Evolutionary conservation across 2,888 invertebrate species (phyloP).

Genomic region (Mythimna albipuncta): DNA sequence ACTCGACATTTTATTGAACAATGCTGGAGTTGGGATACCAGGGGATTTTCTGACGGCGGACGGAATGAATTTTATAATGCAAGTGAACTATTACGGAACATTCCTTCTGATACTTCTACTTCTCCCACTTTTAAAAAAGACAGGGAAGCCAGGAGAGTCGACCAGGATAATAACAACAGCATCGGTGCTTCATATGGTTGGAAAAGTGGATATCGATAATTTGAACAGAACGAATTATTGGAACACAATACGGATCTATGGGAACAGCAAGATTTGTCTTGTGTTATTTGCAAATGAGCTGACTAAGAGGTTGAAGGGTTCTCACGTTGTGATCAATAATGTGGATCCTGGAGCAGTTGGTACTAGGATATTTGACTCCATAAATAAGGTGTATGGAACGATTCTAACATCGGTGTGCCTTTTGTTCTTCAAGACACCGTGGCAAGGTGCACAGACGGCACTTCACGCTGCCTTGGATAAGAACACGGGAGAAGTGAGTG

Average conservation of each 20-base stretch:
- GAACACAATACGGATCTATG: conserved; percentile 58
- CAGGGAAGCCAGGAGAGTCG: conserved; percentile 75
- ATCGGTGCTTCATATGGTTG: conserved; percentile 82
- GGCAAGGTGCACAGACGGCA: conserved; percentile 61
- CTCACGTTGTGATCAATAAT: conserved; percentile 94
- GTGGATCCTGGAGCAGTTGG: conserved; percentile 95
- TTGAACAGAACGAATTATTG: conserved; percentile 61
- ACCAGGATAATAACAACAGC: conserved; percentile 84
- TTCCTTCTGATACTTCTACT: conserved; percentile 91
- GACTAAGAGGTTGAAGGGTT: conserved; percentile 91
- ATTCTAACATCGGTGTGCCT: conserved; percentile 89
- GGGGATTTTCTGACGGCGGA: conserved; percentile 91
- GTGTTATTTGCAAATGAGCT: conserved; percentile 92
- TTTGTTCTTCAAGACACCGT: conserved; percentile 72
- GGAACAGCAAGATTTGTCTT: conserved; percentile 90
- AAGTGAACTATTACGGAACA: conserved; percentile 97
- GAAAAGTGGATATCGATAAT: conserved; percentile 38
- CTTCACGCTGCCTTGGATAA: conserved; percentile 60
- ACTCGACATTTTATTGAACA: conserved; percentile 96
- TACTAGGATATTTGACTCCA: conserved; percentile 92
- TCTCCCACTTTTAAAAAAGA: conserved; percentile 69
- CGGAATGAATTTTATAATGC: conserved; percentile 96
- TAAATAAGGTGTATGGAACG: conserved; percentile 80
- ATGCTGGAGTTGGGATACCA: conserved; percentile 93
- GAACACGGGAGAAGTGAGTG: conserved; percentile 57